Evolutionary conservation across 2,888 invertebrate species (phyloP).

Genomic region (Cephus pygmeus): DNA sequence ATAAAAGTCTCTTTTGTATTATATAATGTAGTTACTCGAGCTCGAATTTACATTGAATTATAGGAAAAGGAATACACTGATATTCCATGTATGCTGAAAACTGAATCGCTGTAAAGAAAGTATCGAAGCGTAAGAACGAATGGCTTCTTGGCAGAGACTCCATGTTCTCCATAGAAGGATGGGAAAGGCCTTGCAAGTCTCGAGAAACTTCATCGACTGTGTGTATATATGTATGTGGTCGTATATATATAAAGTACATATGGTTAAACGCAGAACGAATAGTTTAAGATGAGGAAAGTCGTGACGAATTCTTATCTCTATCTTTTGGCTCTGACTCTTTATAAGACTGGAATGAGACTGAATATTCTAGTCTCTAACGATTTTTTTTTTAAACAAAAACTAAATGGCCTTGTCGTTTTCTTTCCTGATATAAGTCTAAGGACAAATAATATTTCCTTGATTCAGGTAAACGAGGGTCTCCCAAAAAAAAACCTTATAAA

Average conservation of each 20-base stretch:
- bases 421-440: neutral
- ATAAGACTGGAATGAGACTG: no score
- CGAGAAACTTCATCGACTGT: neutral
- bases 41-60: neutral
- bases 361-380: no score
- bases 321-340: no score
- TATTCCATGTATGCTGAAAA: neutral
- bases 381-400: neutral
- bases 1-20: neutral
- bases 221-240: no score
- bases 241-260: no score
- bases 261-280: no score
- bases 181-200: neutral
- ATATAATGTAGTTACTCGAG: neutral
- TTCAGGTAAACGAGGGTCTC: neutral
- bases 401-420: neutral
- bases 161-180: neutral
- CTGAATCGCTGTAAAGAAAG: neutral
- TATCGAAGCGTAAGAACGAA: neutral
- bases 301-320: no score
- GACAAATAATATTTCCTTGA: neutral
- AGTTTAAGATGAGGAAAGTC: no score
- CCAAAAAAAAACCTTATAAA: no score
- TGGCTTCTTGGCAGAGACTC: neutral
- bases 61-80: neutral